phyloP scores from a whole-genome alignment of 2,113 vertebrate genomes.

The Bufo gargarizans region DNA sequence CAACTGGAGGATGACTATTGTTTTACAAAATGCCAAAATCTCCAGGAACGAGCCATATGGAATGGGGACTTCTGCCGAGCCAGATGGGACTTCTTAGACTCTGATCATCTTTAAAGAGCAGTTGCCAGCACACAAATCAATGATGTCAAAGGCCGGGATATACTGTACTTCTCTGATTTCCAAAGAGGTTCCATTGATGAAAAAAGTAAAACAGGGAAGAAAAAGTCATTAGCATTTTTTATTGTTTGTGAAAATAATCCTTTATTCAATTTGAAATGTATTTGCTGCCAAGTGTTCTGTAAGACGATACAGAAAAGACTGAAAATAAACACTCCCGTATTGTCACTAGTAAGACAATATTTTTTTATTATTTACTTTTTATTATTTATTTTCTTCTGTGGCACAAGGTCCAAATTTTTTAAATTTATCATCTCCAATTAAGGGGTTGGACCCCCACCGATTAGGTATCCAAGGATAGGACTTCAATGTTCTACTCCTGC shows the following conservation, averaged over 20 bases:
- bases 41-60: slow-evolving; percentile 18
- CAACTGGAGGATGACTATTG: slow-evolving; percentile 44
- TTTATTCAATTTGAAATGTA: background rate
- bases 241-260: slow-evolving; percentile 14
- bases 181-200: background rate
- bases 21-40: slow-evolving; percentile 42
- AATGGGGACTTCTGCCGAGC: background rate
- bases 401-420: background rate
- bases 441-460: background rate
- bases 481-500: too few species aligned
- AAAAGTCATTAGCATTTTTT: slow-evolving; percentile 4
- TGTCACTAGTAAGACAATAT: background rate
- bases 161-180: slow-evolving; percentile 25
- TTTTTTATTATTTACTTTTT: background rate
- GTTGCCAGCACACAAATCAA: slow-evolving; percentile 48
- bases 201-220: slow-evolving; percentile 3
- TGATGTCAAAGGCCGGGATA: slow-evolving; percentile 37
- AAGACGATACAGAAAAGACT: slow-evolving; percentile 13
- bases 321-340: background rate
- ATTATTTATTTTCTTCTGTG: background rate
- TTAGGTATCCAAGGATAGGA: too few species aligned
- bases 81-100: slow-evolving; percentile 37
- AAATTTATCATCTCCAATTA: background rate
- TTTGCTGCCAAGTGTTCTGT: slow-evolving; percentile 30
- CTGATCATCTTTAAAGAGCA: slow-evolving; percentile 30